Evolutionary conservation across 2,113 vertebrate species (phyloP).

Genomic region (Hirundichthys speculiger): DNA sequence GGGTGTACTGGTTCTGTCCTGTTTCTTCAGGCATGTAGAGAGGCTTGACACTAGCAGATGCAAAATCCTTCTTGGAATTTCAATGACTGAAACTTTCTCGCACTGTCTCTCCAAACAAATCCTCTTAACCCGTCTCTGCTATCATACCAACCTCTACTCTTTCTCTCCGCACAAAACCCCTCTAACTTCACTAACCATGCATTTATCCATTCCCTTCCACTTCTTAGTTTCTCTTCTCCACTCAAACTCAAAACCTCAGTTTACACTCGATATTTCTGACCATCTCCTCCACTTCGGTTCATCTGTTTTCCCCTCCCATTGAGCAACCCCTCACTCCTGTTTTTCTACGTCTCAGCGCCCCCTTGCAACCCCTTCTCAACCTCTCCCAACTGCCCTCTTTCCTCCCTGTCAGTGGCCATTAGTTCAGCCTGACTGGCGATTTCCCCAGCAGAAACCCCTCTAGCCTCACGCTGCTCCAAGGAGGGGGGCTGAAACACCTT

Average conservation of each 20-base stretch:
- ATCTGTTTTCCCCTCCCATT: not conserved
- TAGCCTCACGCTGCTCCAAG: slow-evolving; percentile 35
- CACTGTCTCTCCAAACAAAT: slow-evolving; percentile 30
- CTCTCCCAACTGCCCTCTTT: slow-evolving; percentile 43
- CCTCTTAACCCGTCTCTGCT: slow-evolving; percentile 10
- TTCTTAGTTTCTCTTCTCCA: not conserved
- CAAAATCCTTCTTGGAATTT: slow-evolving; percentile 43
- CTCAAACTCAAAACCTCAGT: slow-evolving; percentile 4
- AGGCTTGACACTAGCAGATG: slow-evolving; percentile 21
- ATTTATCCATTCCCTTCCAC: not conserved
- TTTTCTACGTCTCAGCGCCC: slow-evolving; percentile 13
- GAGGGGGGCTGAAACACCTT: slow-evolving; percentile 55
- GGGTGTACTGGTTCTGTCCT: slow-evolving; percentile 24
- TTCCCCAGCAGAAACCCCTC: slow-evolving; percentile 43
- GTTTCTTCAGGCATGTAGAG: slow-evolving; percentile 32
- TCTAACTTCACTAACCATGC: not conserved
- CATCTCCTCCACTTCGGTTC: not conserved
- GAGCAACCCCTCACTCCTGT: not conserved
- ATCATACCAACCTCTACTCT: slow-evolving; percentile 30
- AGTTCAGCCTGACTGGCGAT: slow-evolving; percentile 65
- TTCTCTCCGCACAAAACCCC: not conserved
- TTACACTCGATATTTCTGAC: not conserved
- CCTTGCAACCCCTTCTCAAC: slow-evolving; percentile 17
- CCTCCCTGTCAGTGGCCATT: slow-evolving; percentile 68
- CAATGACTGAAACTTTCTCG: slow-evolving; percentile 47